These are phyloP conservation scores for Idaea straminata DNA, from an alignment of 2,888 invertebrate species.

Conservation along the genomic window DNA sequence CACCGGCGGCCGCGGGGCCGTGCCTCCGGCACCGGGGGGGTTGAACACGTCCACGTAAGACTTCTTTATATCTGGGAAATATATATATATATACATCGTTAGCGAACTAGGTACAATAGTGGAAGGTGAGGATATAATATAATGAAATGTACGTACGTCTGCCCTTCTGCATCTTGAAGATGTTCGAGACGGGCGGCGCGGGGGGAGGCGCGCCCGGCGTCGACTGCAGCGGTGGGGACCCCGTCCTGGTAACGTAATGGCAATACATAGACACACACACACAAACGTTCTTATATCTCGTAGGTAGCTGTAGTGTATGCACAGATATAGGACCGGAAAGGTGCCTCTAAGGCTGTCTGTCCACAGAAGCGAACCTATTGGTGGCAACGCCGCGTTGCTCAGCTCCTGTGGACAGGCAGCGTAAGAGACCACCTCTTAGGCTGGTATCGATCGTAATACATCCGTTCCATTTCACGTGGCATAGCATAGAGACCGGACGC, in stretches of 20 bases:
- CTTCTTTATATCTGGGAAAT: constrained; percentile 85
- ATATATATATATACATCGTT: not conserved
- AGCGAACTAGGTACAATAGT: not conserved
- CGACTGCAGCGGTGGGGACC: constrained; percentile 38
- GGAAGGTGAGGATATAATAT: not conserved
- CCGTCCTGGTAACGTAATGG: constrained; percentile 21
- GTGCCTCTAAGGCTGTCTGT: too few relatives aligned
- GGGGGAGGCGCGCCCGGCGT: constrained; percentile 34
- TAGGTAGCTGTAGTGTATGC: not conserved
- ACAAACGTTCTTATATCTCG: not conserved
- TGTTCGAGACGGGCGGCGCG: constrained; percentile 78
- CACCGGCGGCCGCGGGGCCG: constrained; percentile 60
- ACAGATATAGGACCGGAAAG: too few relatives aligned
- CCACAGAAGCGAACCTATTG: too few relatives aligned
- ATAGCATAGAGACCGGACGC: too few relatives aligned
- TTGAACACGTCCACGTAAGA: constrained; percentile 95
- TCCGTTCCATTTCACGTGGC: not conserved
- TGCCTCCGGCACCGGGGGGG: constrained; percentile 83
- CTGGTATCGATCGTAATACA: not conserved
- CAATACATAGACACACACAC: not conserved
- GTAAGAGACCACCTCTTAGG: too few relatives aligned
- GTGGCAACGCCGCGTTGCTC: too few relatives aligned
- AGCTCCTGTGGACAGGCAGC: too few relatives aligned
- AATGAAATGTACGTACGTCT: constrained; percentile 80
- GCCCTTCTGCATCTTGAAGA: constrained; percentile 89